Percentiles rank a stretch among this genome's conserved stretches.
Evolutionary conservation across 2,888 invertebrate genomes (phyloP).

Genomic region (Phalera bucephala): DNA sequence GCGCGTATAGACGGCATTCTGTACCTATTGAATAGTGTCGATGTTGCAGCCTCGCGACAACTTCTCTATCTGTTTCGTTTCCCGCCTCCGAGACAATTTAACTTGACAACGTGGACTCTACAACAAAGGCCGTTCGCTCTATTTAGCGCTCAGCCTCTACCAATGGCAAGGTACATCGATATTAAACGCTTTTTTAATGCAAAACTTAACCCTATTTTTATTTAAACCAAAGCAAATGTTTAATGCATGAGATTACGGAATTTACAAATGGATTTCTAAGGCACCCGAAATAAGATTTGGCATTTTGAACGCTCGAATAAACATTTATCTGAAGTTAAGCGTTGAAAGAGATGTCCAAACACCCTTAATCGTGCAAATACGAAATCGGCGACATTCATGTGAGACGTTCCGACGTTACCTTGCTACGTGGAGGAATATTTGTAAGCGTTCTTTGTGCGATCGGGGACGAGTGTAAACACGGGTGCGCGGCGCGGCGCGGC

Average conservation of each 20-base stretch:
- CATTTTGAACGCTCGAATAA: constrained; percentile 43
- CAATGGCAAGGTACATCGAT: constrained; percentile 49
- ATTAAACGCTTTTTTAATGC: constrained; percentile 40
- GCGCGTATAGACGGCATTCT: constrained; percentile 22
- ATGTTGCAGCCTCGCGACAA: constrained; percentile 67
- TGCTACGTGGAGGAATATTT: constrained; percentile 64
- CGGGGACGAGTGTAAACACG: constrained; percentile 74
- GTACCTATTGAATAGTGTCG: constrained; percentile 68
- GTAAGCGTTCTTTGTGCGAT: constrained; percentile 69
- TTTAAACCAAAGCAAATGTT: neutral
- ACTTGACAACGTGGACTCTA: constrained; percentile 73
- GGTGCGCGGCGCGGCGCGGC: constrained; percentile 50
- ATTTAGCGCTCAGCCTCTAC: constrained; percentile 62
- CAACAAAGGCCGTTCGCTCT: constrained; percentile 72
- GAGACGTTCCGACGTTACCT: constrained; percentile 54
- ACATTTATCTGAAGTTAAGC: constrained; percentile 49
- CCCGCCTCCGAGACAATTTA: constrained; percentile 78
- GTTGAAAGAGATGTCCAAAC: constrained; percentile 56
- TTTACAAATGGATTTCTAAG: constrained; percentile 6
- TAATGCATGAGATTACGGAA: neutral
- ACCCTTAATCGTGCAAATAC: constrained; percentile 64
- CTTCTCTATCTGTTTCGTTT: constrained; percentile 78
- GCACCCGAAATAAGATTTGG: constrained; percentile 22
- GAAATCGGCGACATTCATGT: constrained; percentile 52
- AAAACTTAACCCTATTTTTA: constrained; percentile 15